Evolutionary conservation across 2,797 vertebrate genomes (phyloP).

Genomic region (Zalophus californianus): DNA sequence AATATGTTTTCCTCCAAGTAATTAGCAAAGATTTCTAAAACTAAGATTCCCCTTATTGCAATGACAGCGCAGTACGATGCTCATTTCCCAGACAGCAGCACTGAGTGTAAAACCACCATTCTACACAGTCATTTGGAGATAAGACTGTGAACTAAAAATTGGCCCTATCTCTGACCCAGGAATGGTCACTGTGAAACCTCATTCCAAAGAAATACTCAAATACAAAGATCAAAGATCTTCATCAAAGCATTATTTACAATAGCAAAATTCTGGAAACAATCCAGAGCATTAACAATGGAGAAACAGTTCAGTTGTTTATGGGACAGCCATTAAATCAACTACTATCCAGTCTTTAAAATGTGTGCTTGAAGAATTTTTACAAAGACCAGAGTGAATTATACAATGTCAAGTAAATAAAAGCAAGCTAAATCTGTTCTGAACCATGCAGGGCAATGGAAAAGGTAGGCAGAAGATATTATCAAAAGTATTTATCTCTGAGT

Average conservation of each 20-base stretch:
- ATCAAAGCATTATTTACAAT: background rate
- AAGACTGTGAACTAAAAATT: background rate
- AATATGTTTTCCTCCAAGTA: background rate
- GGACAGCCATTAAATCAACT: conserved; percentile 6
- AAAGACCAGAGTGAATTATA: background rate
- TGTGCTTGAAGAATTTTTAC: background rate
- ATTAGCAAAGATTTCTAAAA: conserved; percentile 45
- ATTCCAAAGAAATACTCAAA: conserved; percentile 48
- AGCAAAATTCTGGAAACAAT: conserved; percentile 1
- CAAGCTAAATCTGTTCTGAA: background rate
- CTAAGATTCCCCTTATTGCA: background rate
- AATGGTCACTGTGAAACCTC: background rate
- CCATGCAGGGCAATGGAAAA: background rate
- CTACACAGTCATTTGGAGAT: background rate
- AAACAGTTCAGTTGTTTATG: background rate
- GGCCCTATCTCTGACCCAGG: background rate
- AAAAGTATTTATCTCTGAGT: background rate
- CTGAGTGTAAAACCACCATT: background rate
- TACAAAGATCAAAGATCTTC: conserved; percentile 41
- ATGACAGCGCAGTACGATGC: background rate
- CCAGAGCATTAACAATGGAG: background rate
- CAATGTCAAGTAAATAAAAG: conserved; percentile 1
- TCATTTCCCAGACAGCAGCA: background rate
- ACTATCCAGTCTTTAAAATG: conserved; percentile 5
- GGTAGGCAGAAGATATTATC: background rate